Evolutionary conservation across 2,888 invertebrate species (phyloP).

Genomic region (Blastobasis lacticolella): DNA sequence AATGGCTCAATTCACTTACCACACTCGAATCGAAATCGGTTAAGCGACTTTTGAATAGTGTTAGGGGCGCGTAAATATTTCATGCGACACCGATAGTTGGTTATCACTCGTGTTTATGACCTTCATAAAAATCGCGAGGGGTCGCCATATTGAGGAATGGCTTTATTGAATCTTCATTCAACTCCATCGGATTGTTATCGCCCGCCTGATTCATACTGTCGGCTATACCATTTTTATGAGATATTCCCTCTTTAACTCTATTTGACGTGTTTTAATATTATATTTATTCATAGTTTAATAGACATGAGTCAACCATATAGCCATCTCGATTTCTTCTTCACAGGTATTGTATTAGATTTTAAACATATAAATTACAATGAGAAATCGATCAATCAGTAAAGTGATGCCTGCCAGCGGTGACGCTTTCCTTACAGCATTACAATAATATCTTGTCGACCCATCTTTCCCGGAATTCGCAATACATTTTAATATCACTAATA

Average conservation of each 20-base stretch:
- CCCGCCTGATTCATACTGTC: too few species aligned
- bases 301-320: too few species aligned
- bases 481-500: constrained; percentile 64
- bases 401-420: constrained; percentile 15
- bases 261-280: too few species aligned
- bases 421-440: constrained; percentile 20
- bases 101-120: constrained; percentile 47
- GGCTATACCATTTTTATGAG: too few species aligned
- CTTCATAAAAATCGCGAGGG: constrained; percentile 44
- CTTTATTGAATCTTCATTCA: constrained; percentile 25
- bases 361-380: too few species aligned
- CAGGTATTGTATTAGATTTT: too few species aligned
- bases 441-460: constrained; percentile 33
- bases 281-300: too few species aligned
- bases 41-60: constrained; percentile 40
- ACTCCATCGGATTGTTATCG: constrained; percentile 19
- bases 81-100: constrained; percentile 51
- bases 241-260: too few species aligned
- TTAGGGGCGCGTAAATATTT: constrained; percentile 50
- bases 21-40: constrained; percentile 26
- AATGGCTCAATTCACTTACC: constrained; percentile 8
- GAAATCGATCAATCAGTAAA: constrained; percentile 24
- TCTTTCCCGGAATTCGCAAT: constrained; percentile 28
- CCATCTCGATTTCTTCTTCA: too few species aligned
- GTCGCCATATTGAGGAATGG: constrained; percentile 26